Evolutionary conservation across 2,113 vertebrate genomes (phyloP).

Genomic region (Megaceryle torquata): DNA sequence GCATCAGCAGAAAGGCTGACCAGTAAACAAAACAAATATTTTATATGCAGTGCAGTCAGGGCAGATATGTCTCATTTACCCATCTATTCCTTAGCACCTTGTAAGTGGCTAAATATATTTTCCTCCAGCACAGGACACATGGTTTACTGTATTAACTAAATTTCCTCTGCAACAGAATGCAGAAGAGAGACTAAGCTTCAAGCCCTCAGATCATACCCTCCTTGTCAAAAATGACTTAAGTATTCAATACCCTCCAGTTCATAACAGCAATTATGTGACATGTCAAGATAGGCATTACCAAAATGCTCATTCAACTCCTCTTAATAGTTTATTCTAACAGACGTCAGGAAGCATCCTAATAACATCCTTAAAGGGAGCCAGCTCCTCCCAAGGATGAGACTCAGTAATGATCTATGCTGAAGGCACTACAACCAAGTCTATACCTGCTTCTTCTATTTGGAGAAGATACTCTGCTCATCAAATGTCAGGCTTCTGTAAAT

Average conservation of each 20-base stretch:
- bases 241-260: background rate
- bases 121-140: background rate
- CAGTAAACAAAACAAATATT: background rate
- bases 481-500: background rate
- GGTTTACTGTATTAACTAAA: background rate
- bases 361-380: background rate
- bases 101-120: background rate
- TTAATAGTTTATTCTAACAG: background rate
- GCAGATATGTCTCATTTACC: background rate
- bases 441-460: background rate
- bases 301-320: background rate
- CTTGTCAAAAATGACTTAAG: background rate
- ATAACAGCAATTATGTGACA: background rate
- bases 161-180: background rate
- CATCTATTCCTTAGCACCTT: background rate
- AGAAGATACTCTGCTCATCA: background rate
- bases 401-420: background rate
- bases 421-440: background rate
- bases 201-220: background rate
- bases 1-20: background rate
- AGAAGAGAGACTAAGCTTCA: background rate
- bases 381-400: background rate
- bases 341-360: background rate
- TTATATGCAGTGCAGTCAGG: background rate
- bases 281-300: background rate